Evolutionary conservation across 2,888 invertebrate species (phyloP).

Genomic region (Amphipoea lucens): DNA sequence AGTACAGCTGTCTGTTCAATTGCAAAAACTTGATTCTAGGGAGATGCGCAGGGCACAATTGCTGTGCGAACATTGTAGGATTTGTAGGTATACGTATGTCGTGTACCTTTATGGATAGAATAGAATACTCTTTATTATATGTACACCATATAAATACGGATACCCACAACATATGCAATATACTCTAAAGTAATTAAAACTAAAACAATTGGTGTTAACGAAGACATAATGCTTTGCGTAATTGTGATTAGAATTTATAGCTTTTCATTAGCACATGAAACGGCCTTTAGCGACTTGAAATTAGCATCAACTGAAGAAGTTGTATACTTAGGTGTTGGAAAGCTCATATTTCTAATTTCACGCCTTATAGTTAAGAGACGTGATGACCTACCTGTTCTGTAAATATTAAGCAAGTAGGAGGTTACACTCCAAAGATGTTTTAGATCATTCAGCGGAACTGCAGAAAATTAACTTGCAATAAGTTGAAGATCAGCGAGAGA

Average conservation of each 20-base stretch:
- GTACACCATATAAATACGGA: too few species aligned
- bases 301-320: conserved; percentile 6
- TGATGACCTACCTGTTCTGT: too few species aligned
- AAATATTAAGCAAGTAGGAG: too few species aligned
- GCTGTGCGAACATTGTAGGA: not conserved
- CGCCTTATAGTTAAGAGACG: not conserved
- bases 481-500: not conserved
- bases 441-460: not conserved
- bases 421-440: not conserved
- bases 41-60: not conserved
- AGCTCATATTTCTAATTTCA: conserved; percentile 35
- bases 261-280: conserved; percentile 33
- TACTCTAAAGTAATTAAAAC: conserved; percentile 40
- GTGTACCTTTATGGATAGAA: not conserved
- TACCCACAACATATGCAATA: not conserved
- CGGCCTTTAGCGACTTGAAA: not conserved
- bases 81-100: not conserved
- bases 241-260: conserved; percentile 38
- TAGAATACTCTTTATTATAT: too few species aligned
- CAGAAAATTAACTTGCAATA: not conserved
- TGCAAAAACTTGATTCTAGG: too few species aligned
- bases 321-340: not conserved
- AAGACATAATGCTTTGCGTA: conserved; percentile 36
- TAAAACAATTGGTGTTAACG: conserved; percentile 31
- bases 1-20: too few species aligned